Conservation (phyloP, 2,113 vertebrate species). For the Microtus oregoni region DNA sequence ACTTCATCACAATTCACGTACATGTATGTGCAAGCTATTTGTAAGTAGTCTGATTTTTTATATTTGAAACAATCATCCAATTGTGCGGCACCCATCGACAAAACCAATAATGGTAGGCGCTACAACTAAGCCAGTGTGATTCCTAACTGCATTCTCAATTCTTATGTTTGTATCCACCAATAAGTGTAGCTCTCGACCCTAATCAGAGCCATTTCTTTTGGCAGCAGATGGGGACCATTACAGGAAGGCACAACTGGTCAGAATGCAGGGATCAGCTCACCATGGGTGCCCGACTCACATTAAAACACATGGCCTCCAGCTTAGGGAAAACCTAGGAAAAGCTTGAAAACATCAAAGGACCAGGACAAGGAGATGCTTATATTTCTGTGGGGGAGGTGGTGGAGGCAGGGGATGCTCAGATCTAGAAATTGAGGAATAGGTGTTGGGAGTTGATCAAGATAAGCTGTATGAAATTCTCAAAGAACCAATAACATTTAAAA, state of each 20-base stretch:
- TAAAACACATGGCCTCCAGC: not conserved
- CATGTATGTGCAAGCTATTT: slow-evolving; percentile 4
- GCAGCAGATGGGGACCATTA: not conserved
- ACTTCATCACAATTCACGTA: not conserved
- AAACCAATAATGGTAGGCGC: not conserved
- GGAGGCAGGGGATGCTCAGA: not conserved
- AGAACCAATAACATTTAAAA: not conserved
- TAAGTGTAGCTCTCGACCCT: not conserved
- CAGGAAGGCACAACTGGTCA: not conserved
- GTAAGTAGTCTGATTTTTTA: slow-evolving; percentile 21
- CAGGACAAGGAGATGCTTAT: not conserved
- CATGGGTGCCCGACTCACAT: not conserved
- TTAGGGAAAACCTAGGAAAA: not conserved
- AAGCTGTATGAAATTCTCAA: not conserved
- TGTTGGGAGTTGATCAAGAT: not conserved
- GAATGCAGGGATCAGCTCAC: not conserved
- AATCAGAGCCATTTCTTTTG: not conserved
- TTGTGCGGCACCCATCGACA: not conserved
- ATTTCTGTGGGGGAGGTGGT: fast-evolving
- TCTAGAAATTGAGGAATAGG: not conserved
- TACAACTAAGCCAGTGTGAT: not conserved
- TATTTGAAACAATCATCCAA: slow-evolving; percentile 26
- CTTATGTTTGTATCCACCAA: not conserved
- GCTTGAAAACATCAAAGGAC: not conserved
- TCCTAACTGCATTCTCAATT: not conserved